Percentiles rank a stretch among this genome's conserved stretches.
Evolutionary conservation across 2,113 vertebrate species (phyloP).

Genomic region (Polyodon spathula): DNA sequence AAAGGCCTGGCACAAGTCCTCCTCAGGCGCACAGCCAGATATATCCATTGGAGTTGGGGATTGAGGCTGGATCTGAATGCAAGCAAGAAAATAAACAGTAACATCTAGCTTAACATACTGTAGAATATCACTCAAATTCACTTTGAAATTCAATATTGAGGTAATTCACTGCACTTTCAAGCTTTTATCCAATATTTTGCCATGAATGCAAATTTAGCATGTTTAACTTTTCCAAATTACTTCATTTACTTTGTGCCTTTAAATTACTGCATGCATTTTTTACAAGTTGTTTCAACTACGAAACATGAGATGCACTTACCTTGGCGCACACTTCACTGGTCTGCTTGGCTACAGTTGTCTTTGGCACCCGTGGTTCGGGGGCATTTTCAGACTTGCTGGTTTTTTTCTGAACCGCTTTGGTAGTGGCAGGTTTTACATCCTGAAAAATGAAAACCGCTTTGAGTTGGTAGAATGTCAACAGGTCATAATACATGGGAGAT

Average conservation of each 20-base stretch:
- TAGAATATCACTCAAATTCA: neutral
- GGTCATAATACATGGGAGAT: too few relatives aligned
- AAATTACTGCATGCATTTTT: too few relatives aligned
- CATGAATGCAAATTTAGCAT: too few relatives aligned
- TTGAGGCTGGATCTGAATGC: constrained; percentile 30
- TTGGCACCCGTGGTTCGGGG: constrained; percentile 5
- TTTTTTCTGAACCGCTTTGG: constrained; percentile 35
- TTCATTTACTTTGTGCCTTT: too few relatives aligned
- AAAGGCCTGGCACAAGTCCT: too few relatives aligned
- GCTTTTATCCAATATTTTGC: too few relatives aligned
- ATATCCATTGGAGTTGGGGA: constrained; percentile 57
- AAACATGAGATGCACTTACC: constrained; percentile 24
- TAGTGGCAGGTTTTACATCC: constrained; percentile 31
- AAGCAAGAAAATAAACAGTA: neutral
- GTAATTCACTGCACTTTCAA: too few relatives aligned
- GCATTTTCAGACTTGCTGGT: constrained; percentile 26
- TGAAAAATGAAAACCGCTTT: too few relatives aligned
- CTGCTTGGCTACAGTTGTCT: constrained; percentile 15
- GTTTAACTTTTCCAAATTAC: too few relatives aligned
- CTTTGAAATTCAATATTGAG: too few relatives aligned
- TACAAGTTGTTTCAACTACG: neutral
- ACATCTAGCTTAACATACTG: neutral
- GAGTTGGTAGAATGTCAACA: too few relatives aligned
- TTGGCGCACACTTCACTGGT: constrained; percentile 14
- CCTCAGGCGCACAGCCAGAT: constrained; percentile 43